These are phyloP conservation scores for Drosophila saltans DNA, from an alignment of 1,140 invertebrate genomes.

Conservation along the genomic window DNA sequence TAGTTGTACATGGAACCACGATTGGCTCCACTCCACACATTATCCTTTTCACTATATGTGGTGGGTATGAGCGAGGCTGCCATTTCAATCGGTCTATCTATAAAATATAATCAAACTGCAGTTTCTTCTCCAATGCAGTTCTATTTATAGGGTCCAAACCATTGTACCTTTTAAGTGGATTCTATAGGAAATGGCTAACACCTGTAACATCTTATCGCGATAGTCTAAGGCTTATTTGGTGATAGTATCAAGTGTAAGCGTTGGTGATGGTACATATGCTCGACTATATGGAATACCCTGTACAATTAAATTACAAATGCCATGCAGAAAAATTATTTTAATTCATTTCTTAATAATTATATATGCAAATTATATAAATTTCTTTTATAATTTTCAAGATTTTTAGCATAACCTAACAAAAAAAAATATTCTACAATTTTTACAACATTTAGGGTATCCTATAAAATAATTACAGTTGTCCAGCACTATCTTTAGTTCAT, in stretches of 20 bases:
- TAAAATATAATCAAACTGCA: constrained; percentile 18
- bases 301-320: background rate
- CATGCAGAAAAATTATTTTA: too few relatives aligned
- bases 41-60: constrained; percentile 67
- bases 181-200: constrained; percentile 47
- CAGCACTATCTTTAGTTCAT: background rate
- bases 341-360: too few relatives aligned
- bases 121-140: background rate
- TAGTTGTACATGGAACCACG: constrained; percentile 59
- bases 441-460: background rate
- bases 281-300: background rate
- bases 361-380: too few relatives aligned
- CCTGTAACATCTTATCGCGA: constrained; percentile 59
- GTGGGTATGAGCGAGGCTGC: constrained; percentile 46
- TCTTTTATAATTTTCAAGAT: too few relatives aligned
- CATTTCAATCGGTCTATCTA: constrained; percentile 63
- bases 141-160: constrained; percentile 54
- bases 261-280: background rate
- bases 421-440: too few relatives aligned
- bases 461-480: background rate
- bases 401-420: too few relatives aligned
- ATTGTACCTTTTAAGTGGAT: constrained; percentile 53
- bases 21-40: constrained; percentile 66
- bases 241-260: constrained; percentile 6
- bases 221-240: background rate